Evolutionary conservation across 2,888 invertebrate species (phyloP).

Genomic region (Drosophila melanocephala): DNA sequence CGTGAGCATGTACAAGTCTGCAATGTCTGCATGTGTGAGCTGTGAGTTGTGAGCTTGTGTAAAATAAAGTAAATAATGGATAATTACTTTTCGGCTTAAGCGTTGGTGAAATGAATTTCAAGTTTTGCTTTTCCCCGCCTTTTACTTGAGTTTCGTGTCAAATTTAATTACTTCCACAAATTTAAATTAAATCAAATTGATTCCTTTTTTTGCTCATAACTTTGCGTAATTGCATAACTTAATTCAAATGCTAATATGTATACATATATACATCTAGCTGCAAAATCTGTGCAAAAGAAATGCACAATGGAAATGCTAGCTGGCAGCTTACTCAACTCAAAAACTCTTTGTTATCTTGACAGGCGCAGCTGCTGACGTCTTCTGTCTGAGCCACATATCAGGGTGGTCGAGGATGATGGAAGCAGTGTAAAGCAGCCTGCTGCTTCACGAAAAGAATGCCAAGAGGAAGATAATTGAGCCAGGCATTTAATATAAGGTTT

Average conservation of each 20-base stretch:
- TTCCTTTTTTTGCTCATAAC: conserved; percentile 44
- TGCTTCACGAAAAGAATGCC: conserved; percentile 59
- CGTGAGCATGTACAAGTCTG: conserved; percentile 7
- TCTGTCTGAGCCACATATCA: conserved; percentile 42
- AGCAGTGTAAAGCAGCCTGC: conserved; percentile 58
- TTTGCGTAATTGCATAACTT: conserved; percentile 52
- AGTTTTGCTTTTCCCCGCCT: conserved; percentile 4
- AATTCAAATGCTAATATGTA: conserved; percentile 29
- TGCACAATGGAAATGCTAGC: conserved; percentile 54
- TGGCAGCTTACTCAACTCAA: conserved; percentile 40
- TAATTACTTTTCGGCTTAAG: conserved; percentile 80
- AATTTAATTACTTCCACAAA: conserved; percentile 64
- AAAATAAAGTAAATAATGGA: conserved; percentile 79
- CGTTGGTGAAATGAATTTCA: conserved; percentile 48
- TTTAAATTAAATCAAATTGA: conserved; percentile 56
- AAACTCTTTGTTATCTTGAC: conserved; percentile 75
- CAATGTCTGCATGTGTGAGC: conserved; percentile 8
- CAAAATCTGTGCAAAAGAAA: conserved; percentile 55
- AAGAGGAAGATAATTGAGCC: conserved; percentile 71
- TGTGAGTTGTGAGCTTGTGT: conserved; percentile 23
- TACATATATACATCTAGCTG: conserved; percentile 32
- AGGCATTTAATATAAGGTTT: conserved; percentile 61
- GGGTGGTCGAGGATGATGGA: conserved; percentile 29
- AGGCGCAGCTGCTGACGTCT: conserved; percentile 63
- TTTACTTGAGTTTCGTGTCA: conserved; percentile 35